Evolutionary conservation across 2,797 vertebrate genomes (phyloP), one percentile per base, ranked within the genome.

Genomic region (Rhodeus uyekii): DNA sequence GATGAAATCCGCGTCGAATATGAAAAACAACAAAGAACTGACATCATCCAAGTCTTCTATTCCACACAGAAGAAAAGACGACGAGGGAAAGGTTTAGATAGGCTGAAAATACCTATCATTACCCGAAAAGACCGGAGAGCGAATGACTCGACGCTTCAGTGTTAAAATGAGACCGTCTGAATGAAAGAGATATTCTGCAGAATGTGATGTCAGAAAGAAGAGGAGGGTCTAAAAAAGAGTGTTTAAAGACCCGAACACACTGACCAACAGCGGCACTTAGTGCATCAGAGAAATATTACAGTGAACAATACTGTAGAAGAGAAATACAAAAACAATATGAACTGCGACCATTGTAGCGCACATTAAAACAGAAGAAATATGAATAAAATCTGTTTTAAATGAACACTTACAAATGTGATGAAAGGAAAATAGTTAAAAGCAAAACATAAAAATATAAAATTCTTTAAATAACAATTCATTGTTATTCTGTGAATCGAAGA

Each of bases 201-300:
- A 71, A 29, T 76, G 67, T 65, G 16, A 82, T 2, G 73, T 85
- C 68, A 68, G 34, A 82, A 60, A 84, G 1, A 34, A 0, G 79
- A 58, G 84, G 29, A 85, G 72, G 81, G 84, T 63, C 38, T 5
- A 12, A 46, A 38, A 50, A 67, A 2, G 63, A n/a, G 0, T 2
- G 2, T 2, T 3, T 6, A 3, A 46, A 81, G n/a, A 58, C 48
- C 27, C 50, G 29, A 42, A 85, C 78, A 87, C 1, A 87, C 68
- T 92, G 42, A 44, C 42, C 42, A 44, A 44, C 42, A 44, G 93
- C 92, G 93, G 88, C 94, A 89, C 93, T 83, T 89, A 89, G 88
- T 68, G 93, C 85, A 84, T 24, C 38, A 67, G 76, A 27, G 18
- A 0, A 63, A 87, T 77, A 92, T 48, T 90, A 69, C 90, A 90